These are phyloP conservation scores for Biston betularia DNA, from an alignment of 2,888 invertebrate genomes.

Conservation along the genomic window DNA sequence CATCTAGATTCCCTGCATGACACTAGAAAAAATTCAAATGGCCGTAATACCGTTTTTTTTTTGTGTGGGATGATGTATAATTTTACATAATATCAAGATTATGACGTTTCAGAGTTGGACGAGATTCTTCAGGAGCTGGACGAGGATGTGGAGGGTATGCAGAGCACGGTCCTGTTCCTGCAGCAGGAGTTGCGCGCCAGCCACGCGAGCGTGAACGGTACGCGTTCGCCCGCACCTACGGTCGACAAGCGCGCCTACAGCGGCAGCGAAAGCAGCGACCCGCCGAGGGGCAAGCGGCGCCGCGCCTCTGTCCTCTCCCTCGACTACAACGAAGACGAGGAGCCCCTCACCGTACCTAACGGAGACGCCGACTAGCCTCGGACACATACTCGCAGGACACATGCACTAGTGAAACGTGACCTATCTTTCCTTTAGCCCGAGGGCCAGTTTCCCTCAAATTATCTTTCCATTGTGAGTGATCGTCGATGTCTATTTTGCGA, in stretches of 20 bases:
- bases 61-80: not conserved
- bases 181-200: conserved; percentile 96
- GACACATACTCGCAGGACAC: conserved; percentile 59
- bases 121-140: conserved; percentile 98
- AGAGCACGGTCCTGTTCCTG: conserved; percentile 97
- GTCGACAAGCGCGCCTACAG: conserved; percentile 78
- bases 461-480: conserved; percentile 67
- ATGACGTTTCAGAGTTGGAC: conserved; percentile 91
- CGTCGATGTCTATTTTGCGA: conserved; percentile 52
- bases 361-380: conserved; percentile 86
- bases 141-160: conserved; percentile 99
- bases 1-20: too few relatives aligned
- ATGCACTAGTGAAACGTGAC: conserved; percentile 70
- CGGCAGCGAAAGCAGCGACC: conserved; percentile 74
- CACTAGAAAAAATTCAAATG: too few relatives aligned
- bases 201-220: conserved; percentile 78
- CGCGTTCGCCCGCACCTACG: conserved; percentile 52
- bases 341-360: conserved; percentile 89
- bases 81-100: not conserved
- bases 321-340: conserved; percentile 91
- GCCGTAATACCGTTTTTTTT: too few relatives aligned
- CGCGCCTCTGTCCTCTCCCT: conserved; percentile 90
- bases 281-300: conserved; percentile 88
- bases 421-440: conserved; percentile 55
- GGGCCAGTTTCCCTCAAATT: conserved; percentile 57